Conservation (phyloP, 2,113 vertebrate species). For the Rhegmatorhina hoffmannsi region DNA sequence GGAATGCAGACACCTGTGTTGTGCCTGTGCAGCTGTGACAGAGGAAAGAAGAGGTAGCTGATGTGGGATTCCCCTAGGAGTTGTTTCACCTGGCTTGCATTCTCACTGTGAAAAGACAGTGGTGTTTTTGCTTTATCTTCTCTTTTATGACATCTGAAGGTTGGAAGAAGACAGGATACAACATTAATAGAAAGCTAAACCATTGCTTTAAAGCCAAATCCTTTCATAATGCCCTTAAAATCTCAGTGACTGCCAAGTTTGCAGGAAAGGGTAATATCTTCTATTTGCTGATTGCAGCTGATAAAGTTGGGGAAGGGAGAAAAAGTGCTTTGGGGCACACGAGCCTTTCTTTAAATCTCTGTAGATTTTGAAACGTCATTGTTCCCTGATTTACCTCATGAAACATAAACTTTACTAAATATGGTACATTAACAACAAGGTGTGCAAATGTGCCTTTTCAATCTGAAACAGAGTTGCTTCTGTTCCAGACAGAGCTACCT, state of each 20-base stretch:
- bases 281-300: neutral
- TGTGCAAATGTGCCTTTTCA: slow-evolving; percentile 51
- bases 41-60: neutral
- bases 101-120: neutral
- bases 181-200: neutral
- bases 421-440: slow-evolving; percentile 44
- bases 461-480: slow-evolving; percentile 30
- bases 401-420: slow-evolving; percentile 54
- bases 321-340: neutral
- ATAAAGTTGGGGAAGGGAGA: neutral
- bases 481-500: slow-evolving; percentile 52
- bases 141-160: neutral
- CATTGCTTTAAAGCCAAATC: neutral
- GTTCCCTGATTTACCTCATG: slow-evolving; percentile 47
- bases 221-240: slow-evolving; percentile 12
- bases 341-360: slow-evolving; percentile 1
- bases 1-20: neutral
- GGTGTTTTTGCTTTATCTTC: neutral
- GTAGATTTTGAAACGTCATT: slow-evolving; percentile 42
- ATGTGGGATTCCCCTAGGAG: neutral
- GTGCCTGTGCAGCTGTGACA: neutral
- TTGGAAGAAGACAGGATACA: neutral
- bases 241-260: neutral
- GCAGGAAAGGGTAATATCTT: neutral
- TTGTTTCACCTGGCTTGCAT: neutral